phyloP scores from a whole-genome alignment of 2,113 vertebrate genomes.

The Papio anubis region DNA sequence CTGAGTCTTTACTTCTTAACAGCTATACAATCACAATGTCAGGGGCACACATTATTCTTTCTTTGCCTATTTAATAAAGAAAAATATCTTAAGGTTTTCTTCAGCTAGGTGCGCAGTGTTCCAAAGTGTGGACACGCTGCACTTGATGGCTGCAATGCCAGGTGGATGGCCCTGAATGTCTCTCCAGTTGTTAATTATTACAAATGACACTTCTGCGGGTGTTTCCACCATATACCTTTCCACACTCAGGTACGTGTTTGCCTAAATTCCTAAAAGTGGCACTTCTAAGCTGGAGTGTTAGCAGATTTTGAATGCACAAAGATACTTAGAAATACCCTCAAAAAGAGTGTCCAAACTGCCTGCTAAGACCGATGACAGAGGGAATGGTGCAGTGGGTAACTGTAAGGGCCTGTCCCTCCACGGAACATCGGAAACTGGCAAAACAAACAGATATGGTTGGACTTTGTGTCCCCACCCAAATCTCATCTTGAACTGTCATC shows the following conservation, averaged over 20 bases:
- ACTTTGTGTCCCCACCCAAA: too few relatives aligned
- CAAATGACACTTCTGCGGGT: not conserved
- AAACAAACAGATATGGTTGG: too few relatives aligned
- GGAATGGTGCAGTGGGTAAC: not conserved
- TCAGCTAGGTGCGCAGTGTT: accelerated
- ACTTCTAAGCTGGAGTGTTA: not conserved
- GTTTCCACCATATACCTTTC: not conserved
- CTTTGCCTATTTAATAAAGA: not conserved
- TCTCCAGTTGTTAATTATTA: not conserved
- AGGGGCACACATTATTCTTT: not conserved
- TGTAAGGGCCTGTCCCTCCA: not conserved
- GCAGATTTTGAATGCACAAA: not conserved
- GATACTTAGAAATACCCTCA: not conserved
- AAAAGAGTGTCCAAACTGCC: not conserved
- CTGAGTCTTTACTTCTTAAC: not conserved
- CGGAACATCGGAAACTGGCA: not conserved
- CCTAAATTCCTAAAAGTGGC: not conserved
- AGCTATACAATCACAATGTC: not conserved
- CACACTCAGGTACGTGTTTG: not conserved
- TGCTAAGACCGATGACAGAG: not conserved
- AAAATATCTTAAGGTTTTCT: not conserved
- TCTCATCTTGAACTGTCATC: too few relatives aligned
- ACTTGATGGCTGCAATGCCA: too few relatives aligned
- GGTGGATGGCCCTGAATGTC: not conserved
- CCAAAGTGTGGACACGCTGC: too few relatives aligned